Percentiles rank a stretch among this genome's conserved stretches.
phyloP scores from a whole-genome alignment of 1,140 invertebrate genomes.

The Drosophila sproati region DNA sequence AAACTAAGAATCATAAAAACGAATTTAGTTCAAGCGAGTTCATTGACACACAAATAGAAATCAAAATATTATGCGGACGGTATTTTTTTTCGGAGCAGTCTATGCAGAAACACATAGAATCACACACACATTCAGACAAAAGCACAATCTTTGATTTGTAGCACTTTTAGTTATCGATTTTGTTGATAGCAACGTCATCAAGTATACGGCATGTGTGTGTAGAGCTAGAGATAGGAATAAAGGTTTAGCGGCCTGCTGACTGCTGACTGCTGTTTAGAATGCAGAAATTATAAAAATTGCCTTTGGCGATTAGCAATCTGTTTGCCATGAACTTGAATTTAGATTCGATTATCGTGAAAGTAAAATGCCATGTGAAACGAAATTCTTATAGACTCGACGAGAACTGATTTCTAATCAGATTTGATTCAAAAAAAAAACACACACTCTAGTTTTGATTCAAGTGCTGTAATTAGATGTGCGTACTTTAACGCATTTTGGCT shows the following conservation, averaged over 20 bases:
- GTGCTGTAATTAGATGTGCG: slow-evolving; percentile 77
- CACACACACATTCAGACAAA: not conserved
- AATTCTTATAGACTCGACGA: slow-evolving; percentile 37
- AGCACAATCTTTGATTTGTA: slow-evolving; percentile 2
- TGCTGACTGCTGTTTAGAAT: not conserved
- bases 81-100: slow-evolving; percentile 5
- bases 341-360: slow-evolving; percentile 58
- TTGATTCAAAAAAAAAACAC: not conserved
- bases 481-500: slow-evolving; percentile 35
- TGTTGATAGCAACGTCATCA: slow-evolving; percentile 37
- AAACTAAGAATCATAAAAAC: slow-evolving; percentile 60
- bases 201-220: slow-evolving; percentile 14
- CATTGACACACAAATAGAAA: slow-evolving; percentile 80
- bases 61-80: slow-evolving; percentile 61
- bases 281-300: slow-evolving; percentile 5
- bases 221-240: not conserved
- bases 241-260: no score
- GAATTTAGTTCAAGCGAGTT: slow-evolving; percentile 78
- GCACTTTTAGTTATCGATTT: slow-evolving; percentile 38
- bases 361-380: slow-evolving; percentile 40
- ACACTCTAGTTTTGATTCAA: slow-evolving; percentile 22
- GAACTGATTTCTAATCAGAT: slow-evolving; percentile 76
- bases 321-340: slow-evolving; percentile 75
- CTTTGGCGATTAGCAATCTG: slow-evolving; percentile 22
- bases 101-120: slow-evolving; percentile 3